A percentile compares a stretch with the other conserved stretches of the same genome.
phyloP scores from a whole-genome alignment of 2,113 vertebrate species.

The Tursiops truncatus region DNA sequence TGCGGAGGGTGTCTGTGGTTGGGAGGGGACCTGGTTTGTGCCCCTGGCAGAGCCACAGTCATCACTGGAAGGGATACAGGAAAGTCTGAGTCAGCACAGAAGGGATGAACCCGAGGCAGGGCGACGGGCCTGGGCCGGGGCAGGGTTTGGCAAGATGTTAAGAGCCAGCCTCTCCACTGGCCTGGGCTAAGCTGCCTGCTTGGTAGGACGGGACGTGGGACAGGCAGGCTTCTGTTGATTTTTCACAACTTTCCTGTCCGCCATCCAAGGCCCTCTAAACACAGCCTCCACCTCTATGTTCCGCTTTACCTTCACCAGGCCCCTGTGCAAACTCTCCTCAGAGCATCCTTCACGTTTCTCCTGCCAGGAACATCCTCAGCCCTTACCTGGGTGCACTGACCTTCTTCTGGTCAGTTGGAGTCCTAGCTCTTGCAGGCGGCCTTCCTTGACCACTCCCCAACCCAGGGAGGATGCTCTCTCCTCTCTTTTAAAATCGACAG shows the following conservation, averaged over 20 bases:
- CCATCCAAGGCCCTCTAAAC: background rate
- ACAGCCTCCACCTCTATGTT: background rate
- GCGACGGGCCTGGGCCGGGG: background rate
- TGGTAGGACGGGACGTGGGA: rapidly evolving
- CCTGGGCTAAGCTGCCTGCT: background rate
- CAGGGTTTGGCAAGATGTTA: background rate
- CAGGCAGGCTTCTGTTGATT: background rate
- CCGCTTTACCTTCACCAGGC: background rate
- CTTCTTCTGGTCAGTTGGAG: background rate
- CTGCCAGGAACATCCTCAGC: background rate
- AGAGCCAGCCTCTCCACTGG: background rate
- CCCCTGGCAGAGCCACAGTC: background rate
- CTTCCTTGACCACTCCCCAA: background rate
- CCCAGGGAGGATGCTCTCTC: background rate
- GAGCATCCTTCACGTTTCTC: background rate
- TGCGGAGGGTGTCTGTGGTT: background rate
- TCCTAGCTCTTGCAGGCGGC: background rate
- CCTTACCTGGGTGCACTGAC: rapidly evolving
- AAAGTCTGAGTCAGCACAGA: slow-evolving; percentile 45
- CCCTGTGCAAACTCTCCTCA: background rate
- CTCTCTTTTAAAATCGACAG: background rate
- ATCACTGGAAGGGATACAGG: slow-evolving; percentile 32
- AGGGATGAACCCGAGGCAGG: background rate
- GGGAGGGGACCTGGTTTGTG: background rate
- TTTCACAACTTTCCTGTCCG: background rate